These are phyloP conservation scores for Acanthopleura granulata DNA, from an alignment of 2,888 invertebrate species.

Conservation along the genomic window DNA sequence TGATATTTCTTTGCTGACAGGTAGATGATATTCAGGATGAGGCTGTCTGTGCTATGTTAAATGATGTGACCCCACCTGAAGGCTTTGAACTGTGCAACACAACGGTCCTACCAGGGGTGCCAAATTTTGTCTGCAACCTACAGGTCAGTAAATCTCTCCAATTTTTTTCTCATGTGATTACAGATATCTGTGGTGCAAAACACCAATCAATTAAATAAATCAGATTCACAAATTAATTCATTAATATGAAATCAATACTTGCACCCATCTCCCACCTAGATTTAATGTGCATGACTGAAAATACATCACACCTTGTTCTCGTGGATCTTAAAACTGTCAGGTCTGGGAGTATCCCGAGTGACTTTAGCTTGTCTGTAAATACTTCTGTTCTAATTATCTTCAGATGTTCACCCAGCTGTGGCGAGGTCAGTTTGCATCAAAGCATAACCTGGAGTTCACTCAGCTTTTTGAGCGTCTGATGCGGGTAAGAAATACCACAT, in stretches of 20 bases:
- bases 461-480: slow-evolving; percentile 70
- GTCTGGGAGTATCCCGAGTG: too few relatives aligned
- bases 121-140: slow-evolving; percentile 59
- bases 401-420: slow-evolving; percentile 91
- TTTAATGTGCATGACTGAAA: too few relatives aligned
- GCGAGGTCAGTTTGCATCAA: slow-evolving; percentile 67
- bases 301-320: too few relatives aligned
- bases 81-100: slow-evolving; percentile 86
- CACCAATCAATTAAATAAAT: too few relatives aligned
- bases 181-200: too few relatives aligned
- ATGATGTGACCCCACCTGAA: slow-evolving; percentile 81
- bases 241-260: too few relatives aligned
- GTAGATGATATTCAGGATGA: slow-evolving; percentile 87
- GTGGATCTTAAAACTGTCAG: too few relatives aligned
- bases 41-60: slow-evolving; percentile 80
- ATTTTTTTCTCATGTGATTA: too few relatives aligned
- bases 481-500: slow-evolving; percentile 67
- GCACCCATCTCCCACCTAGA: too few relatives aligned
- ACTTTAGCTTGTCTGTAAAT: background rate
- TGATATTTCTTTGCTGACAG: slow-evolving; percentile 66
- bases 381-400: slow-evolving; percentile 19
- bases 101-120: slow-evolving; percentile 79
- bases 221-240: too few relatives aligned
- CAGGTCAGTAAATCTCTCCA: slow-evolving; percentile 53
- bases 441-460: slow-evolving; percentile 58